phyloP scores from a whole-genome alignment of 2,797 vertebrate species.

The Clarias pachynema region DNA sequence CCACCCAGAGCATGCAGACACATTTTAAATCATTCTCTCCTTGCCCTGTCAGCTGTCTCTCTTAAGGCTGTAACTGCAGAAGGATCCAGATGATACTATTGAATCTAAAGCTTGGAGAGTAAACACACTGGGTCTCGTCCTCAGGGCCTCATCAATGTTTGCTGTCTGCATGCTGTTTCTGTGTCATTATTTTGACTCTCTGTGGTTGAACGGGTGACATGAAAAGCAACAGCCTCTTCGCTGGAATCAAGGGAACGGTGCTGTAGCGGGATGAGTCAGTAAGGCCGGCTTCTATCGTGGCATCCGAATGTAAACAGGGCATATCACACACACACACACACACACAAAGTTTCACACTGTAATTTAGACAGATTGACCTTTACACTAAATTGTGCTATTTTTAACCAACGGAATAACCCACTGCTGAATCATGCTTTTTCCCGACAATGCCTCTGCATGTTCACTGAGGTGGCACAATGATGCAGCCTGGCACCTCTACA shows the following conservation, averaged over 20 bases:
- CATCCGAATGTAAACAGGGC: slow-evolving; percentile 39
- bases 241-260: neutral
- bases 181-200: slow-evolving; percentile 46
- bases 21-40: slow-evolving; percentile 19
- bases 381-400: slow-evolving; percentile 22
- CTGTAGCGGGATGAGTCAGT: slow-evolving; percentile 29
- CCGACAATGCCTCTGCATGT: neutral
- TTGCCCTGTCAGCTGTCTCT: slow-evolving; percentile 16
- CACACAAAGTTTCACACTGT: slow-evolving; percentile 26
- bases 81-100: slow-evolving; percentile 6
- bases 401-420: slow-evolving; percentile 15
- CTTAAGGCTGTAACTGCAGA: slow-evolving; percentile 25
- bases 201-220: slow-evolving; percentile 26
- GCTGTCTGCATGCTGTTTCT: slow-evolving; percentile 49
- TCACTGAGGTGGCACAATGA: neutral
- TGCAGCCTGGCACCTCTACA: neutral
- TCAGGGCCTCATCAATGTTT: slow-evolving; percentile 37
- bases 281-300: slow-evolving; percentile 21
- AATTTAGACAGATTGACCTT: slow-evolving; percentile 40
- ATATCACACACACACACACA: slow-evolving; percentile 23
- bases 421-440: slow-evolving; percentile 13
- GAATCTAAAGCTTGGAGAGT: slow-evolving; percentile 24
- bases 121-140: slow-evolving; percentile 39
- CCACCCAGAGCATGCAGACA: slow-evolving; percentile 9
- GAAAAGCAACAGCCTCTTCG: slow-evolving; percentile 20